Evolutionary conservation across 2,888 invertebrate genomes (phyloP).

Genomic region (Drosophila limbata): DNA sequence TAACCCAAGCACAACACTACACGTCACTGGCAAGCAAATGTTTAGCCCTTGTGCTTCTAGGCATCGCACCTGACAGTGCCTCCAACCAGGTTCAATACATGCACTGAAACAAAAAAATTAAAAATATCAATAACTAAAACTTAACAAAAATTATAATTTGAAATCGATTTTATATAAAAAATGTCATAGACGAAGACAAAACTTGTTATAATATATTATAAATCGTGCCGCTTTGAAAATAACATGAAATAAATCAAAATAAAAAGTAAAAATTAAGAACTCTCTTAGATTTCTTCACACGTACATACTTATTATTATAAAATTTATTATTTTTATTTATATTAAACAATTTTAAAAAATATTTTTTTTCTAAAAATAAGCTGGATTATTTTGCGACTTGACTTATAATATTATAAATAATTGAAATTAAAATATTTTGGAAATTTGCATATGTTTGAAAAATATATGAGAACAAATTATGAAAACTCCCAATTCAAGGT

Average conservation of each 20-base stretch:
- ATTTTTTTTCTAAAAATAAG: neutral
- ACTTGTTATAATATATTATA: too few species aligned
- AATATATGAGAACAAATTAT: too few species aligned
- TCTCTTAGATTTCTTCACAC: too few species aligned
- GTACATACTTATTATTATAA: too few species aligned
- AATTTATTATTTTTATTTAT: neutral
- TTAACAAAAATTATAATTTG: too few species aligned
- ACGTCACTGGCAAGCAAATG: conserved; percentile 55
- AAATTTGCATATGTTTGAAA: neutral
- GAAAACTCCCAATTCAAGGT: too few species aligned
- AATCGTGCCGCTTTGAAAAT: too few species aligned
- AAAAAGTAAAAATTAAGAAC: too few species aligned
- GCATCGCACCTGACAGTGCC: conserved; percentile 3
- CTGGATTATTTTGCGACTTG: neutral
- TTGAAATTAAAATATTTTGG: neutral
- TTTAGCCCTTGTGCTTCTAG: conserved; percentile 39
- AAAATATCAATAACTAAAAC: neutral
- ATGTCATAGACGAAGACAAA: too few species aligned
- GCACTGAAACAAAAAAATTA: conserved; percentile 2
- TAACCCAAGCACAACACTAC: conserved; percentile 49
- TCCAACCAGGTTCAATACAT: conserved; percentile 10
- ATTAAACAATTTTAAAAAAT: neutral
- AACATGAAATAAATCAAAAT: too few species aligned
- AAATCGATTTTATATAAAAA: too few species aligned
- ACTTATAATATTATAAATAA: neutral